A percentile compares a stretch with the other conserved stretches of the same genome.
These are phyloP conservation scores for Invenusta paracnida DNA, from an alignment of 2,888 invertebrate species.

Conservation along the genomic window DNA sequence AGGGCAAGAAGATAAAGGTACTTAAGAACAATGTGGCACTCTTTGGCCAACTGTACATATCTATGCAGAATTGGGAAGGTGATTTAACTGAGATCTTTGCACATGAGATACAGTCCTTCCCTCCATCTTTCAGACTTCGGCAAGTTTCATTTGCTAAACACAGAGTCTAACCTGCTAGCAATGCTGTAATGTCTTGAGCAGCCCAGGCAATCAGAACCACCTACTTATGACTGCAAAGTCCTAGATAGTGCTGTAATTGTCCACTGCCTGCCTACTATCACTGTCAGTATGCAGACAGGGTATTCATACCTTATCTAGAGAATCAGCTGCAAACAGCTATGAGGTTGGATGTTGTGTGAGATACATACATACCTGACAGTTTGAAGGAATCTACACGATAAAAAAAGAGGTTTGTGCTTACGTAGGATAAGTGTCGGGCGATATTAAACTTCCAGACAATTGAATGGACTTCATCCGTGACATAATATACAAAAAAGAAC, in stretches of 20 bases:
- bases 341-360: not conserved
- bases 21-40: constrained; percentile 41
- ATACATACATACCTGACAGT: not conserved
- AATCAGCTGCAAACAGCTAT: not conserved
- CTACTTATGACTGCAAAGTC: not conserved
- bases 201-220: not conserved
- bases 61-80: constrained; percentile 33
- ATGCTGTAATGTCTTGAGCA: not conserved
- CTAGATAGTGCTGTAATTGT: not conserved
- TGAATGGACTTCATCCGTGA: not conserved
- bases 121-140: constrained; percentile 42
- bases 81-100: constrained; percentile 42
- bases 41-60: constrained; percentile 42
- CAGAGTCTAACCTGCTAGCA: not conserved
- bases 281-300: not conserved
- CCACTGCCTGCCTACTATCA: not conserved
- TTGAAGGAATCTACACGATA: not conserved
- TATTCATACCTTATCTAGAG: not conserved
- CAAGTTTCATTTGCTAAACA: constrained; percentile 27
- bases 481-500: not conserved
- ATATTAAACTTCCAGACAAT: not conserved
- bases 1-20: constrained; percentile 37
- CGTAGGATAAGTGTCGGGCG: not conserved
- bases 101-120: too few species aligned
- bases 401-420: not conserved